Base-by-base conservation (phyloP, 2,113 vertebrate species). In the Anthoscopus minutus region DNA sequence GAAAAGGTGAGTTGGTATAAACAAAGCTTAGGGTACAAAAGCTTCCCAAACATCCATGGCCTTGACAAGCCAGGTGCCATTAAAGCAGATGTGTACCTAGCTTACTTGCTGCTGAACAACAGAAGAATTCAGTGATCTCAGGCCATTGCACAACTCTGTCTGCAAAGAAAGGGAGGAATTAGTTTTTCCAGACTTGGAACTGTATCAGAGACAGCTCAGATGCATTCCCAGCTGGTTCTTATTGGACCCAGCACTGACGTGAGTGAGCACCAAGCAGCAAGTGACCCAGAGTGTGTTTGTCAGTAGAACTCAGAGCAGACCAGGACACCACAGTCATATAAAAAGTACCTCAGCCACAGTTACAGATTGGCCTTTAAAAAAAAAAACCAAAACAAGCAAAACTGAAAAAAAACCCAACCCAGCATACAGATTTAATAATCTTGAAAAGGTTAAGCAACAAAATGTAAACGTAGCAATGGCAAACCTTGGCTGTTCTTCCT, bases 141-240 rank as follows among this genome's bases (percentile, higher is more conserved):
- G 86, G 61, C 53, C 57, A 61, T 97, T 97, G 95, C 96, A 97
- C 94, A 97, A 97, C 72, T 93, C 86, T n/a, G 93, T 96, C 96
- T 97, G 93, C 83, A 86, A 7, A 65, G 73, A 93, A 56, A 81
- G 69, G 33, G 89, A 96, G 69, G 88, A 94, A 94, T 95, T 92
- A 83, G 19, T 93, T 95, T 95, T 96, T 93, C 94, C 96, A 97
- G 95, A 96, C 96, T 96, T 96, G 95, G 95, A 97, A 65, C 80
- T 81, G 80, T 94, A 88, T 86, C 93, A 88, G 87, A 94, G 86
- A 88, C 89, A 93, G 89, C 71, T 91, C 79, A 90, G 89, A 95
- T 87, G 40, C 86, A 81, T 65, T 51, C 69, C 71, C 94, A 96
- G 95, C 94, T 93, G 95, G 86, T 81, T 92, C 93, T 88, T 93